A percentile compares a stretch with the other conserved stretches of the same genome.
Evolutionary conservation across 2,797 vertebrate genomes (phyloP).

Genomic region (Brachymystax lenok): DNA sequence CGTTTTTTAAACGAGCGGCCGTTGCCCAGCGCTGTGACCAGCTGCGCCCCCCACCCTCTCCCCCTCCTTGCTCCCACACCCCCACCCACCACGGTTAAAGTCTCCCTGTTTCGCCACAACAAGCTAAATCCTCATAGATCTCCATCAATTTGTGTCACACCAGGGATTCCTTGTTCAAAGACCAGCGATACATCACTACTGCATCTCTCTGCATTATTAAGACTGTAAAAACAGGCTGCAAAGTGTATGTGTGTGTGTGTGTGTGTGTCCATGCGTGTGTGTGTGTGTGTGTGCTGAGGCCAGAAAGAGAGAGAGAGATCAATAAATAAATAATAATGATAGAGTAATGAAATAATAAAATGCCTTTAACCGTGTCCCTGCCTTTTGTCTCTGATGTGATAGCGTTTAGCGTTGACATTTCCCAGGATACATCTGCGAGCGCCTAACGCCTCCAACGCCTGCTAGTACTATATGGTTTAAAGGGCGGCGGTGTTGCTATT

Average conservation of each 20-base stretch:
- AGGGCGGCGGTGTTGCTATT: slow-evolving; percentile 45
- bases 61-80: slow-evolving; percentile 40
- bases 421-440: slow-evolving; percentile 57
- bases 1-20: slow-evolving; percentile 69
- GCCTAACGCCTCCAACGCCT: not conserved
- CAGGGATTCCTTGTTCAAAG: slow-evolving; percentile 74
- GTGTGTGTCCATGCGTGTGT: too few species aligned
- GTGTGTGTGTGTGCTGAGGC: not conserved
- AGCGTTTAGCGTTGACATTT: slow-evolving; percentile 60
- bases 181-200: slow-evolving; percentile 63
- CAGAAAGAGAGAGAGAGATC: not conserved
- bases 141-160: slow-evolving; percentile 75
- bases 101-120: slow-evolving; percentile 63
- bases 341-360: slow-evolving; percentile 45
- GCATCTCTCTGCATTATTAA: slow-evolving; percentile 78
- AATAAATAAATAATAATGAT: not conserved
- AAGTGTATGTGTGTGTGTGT: slow-evolving; percentile 25
- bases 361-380: slow-evolving; percentile 51
- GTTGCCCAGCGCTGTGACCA: slow-evolving; percentile 65
- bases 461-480: slow-evolving; percentile 10
- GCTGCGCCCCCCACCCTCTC: slow-evolving; percentile 59
- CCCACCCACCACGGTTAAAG: slow-evolving; percentile 58
- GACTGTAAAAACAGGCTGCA: slow-evolving; percentile 64
- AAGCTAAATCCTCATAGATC: slow-evolving; percentile 73
- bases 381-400: slow-evolving; percentile 47